Evolutionary conservation across 2,113 vertebrate species (phyloP), one percentile per base, ranked within the genome.

Genomic region (Ameiurus melas): DNA sequence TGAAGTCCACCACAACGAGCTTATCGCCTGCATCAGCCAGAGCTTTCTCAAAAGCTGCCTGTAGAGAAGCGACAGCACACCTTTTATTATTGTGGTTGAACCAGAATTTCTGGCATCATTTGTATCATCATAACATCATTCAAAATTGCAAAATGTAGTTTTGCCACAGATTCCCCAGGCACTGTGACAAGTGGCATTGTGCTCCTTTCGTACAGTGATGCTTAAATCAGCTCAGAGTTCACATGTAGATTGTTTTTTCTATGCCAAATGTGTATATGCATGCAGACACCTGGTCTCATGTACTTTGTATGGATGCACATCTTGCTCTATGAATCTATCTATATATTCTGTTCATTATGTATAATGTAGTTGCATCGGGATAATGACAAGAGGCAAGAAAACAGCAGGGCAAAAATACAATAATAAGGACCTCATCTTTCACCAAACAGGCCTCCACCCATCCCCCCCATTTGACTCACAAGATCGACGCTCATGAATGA

Each of bases 1-100:
- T 96, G 86, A 97, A 97, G 86, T 97, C 97, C 16, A 97, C 93
- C 0, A 97, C 96, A 17, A 97, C n/a, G 6, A 97, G 95, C 27
- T 96, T 96, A 0, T 75, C 82, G 30, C 93, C 95, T 82, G 96
- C 96, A 55, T 83, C 8, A 0, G 16, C 14, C 89, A 97, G 90
- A 58, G 93, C 93, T 55, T 85, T 0, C 9, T 95, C 84, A 85
- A 97, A 97, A 66, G 92, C 94, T 0, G 27, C 17, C 97, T 97
- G 70, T 0, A n/a, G 66, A 53, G 87, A 4, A 83, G 10, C 1
- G 30, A 22, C 0, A 36, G 0, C 3, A 36, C 30, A 71, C 68
- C 27, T 66, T 30, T n/a, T n/a, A 71, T 71, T 19, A 30, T 20
- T 66, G 27, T 66, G 64, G 9, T 4, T 66, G 64, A n/a, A 66